Evolutionary conservation across 2,113 vertebrate genomes (phyloP).

Genomic region (Corythornis madagascariensis): DNA sequence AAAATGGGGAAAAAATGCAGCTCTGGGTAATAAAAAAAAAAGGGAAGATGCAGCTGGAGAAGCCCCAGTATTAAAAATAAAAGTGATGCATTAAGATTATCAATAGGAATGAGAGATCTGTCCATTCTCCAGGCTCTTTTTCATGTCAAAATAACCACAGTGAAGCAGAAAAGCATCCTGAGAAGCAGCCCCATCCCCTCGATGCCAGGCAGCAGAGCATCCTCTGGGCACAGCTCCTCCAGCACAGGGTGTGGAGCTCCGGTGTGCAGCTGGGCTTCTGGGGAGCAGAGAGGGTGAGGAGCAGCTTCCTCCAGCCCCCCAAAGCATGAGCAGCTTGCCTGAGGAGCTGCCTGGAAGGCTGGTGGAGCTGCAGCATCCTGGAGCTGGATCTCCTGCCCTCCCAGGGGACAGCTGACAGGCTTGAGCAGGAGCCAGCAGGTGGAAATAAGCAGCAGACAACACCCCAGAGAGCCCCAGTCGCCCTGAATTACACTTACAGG

Average conservation of each 20-base stretch:
- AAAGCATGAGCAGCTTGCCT: neutral
- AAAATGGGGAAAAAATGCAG: neutral
- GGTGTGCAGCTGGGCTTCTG: accelerated
- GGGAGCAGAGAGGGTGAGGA: neutral
- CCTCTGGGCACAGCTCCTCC: neutral
- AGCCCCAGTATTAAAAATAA: neutral
- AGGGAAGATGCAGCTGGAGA: neutral
- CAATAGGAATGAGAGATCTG: neutral
- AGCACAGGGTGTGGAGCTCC: accelerated
- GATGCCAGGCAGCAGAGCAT: accelerated
- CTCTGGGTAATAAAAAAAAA: neutral
- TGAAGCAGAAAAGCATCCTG: neutral
- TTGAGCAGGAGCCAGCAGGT: neutral
- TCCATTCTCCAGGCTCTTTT: neutral
- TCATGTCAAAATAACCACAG: neutral
- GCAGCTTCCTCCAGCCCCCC: neutral
- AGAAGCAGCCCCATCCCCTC: neutral
- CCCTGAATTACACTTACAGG: neutral
- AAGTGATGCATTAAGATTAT: neutral
- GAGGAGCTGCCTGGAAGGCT: neutral
- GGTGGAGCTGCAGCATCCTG: neutral
- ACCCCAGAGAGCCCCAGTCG: neutral
- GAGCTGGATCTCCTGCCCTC: neutral
- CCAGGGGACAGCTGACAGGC: neutral
- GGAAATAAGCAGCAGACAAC: neutral